A percentile compares a stretch with the other conserved stretches of the same genome.
Evolutionary conservation across 1,140 invertebrate genomes (phyloP).

Genomic region (Cherax quadricarinatus): DNA sequence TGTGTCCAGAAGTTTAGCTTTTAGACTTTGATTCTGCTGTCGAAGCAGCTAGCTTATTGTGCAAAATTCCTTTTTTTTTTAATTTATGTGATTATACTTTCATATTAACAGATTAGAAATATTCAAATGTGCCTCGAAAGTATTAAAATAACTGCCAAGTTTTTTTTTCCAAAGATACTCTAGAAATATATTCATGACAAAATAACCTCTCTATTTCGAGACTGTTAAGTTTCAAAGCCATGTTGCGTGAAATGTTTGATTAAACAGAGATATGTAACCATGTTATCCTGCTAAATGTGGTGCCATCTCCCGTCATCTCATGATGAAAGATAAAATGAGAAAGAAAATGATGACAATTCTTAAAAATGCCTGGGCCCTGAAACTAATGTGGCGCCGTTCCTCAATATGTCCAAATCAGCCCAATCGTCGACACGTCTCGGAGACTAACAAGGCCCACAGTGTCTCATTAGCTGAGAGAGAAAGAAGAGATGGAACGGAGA

Average conservation of each 20-base stretch:
- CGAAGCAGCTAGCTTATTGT: too few species aligned
- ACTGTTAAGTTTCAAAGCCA: too few species aligned
- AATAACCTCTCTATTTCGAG: too few species aligned
- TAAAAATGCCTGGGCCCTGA: constrained; percentile 44
- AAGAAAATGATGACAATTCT: constrained; percentile 52
- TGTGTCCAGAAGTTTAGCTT: too few species aligned
- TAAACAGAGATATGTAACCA: not conserved
- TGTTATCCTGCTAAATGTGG: not conserved
- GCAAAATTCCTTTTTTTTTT: too few species aligned
- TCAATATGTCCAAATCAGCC: constrained; percentile 70
- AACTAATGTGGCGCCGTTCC: constrained; percentile 65
- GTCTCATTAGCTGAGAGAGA: constrained; percentile 62
- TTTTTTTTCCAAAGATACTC: too few species aligned
- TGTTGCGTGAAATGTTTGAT: not conserved
- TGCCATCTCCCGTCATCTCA: not conserved
- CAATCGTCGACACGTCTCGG: constrained; percentile 66
- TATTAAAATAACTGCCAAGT: too few species aligned
- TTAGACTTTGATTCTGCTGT: too few species aligned
- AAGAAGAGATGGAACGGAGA: constrained; percentile 40
- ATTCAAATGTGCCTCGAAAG: too few species aligned
- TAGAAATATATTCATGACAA: too few species aligned
- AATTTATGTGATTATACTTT: too few species aligned
- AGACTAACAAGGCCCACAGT: constrained; percentile 65
- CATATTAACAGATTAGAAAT: too few species aligned
- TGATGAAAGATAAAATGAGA: constrained; percentile 15